These are phyloP conservation scores for Muntiacus muntjak DNA, from an alignment of 2,113 vertebrate species.

Conservation along the genomic window DNA sequence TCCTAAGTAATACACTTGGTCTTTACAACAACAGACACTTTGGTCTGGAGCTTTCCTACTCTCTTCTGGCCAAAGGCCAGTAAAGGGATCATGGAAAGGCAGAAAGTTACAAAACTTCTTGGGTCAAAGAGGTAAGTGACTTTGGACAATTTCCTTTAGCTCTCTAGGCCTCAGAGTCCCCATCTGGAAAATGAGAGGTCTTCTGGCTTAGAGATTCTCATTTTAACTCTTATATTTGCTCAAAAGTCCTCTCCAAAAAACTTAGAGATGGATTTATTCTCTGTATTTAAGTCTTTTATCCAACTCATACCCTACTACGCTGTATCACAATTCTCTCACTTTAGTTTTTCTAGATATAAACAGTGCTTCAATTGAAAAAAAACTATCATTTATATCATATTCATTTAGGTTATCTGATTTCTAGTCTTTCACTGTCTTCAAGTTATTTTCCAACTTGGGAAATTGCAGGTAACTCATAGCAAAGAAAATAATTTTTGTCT, in stretches of 20 bases:
- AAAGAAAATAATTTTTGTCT: background rate
- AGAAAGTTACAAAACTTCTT: background rate
- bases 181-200: background rate
- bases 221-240: background rate
- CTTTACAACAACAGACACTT: background rate
- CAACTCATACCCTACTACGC: background rate
- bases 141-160: background rate
- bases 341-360: background rate
- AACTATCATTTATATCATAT: background rate
- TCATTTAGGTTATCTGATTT: background rate
- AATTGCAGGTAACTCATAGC: background rate
- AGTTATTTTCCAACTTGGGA: background rate
- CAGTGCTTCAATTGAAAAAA: background rate
- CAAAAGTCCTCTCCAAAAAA: background rate
- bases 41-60: background rate
- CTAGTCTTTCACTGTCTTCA: background rate
- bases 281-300: background rate
- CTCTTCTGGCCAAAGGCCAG: background rate
- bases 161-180: background rate
- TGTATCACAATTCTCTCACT: background rate
- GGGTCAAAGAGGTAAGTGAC: background rate
- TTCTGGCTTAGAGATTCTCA: background rate
- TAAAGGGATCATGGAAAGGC: background rate
- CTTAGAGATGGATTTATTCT: background rate
- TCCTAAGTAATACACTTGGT: background rate